Conservation (phyloP, 2,797 vertebrate species). For the Vespertilio murinus region DNA sequence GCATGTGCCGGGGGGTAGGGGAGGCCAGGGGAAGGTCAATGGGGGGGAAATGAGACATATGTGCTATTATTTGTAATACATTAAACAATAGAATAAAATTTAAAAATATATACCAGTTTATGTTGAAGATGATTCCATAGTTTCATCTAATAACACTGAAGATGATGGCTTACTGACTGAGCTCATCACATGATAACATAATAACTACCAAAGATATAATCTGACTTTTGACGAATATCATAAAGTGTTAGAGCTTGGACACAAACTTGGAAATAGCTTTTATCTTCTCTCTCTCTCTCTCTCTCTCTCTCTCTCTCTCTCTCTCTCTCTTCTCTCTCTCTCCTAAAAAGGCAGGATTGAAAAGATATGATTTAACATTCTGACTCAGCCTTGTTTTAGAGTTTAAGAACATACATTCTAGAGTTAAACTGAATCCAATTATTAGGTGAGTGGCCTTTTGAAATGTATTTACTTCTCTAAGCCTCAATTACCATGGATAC, state of each 20-base stretch:
- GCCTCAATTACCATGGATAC: slow-evolving; percentile 5
- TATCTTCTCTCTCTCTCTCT: neutral
- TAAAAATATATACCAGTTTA: neutral
- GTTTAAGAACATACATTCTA: slow-evolving; percentile 14
- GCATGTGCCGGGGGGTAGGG: too few species aligned
- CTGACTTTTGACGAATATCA: neutral
- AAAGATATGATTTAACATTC: slow-evolving; percentile 39
- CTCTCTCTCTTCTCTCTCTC: neutral
- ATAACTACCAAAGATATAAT: slow-evolving; percentile 2
- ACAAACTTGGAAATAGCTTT: slow-evolving; percentile 57
- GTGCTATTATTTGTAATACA: too few species aligned
- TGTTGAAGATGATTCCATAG: neutral
- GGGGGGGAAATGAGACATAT: too few species aligned
- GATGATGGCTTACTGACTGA: slow-evolving; percentile 24
- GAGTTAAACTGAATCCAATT: slow-evolving; percentile 18
- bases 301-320: neutral
- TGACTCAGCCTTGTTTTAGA: neutral
- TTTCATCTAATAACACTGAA: slow-evolving; percentile 22
- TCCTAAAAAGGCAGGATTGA: slow-evolving; percentile 27
- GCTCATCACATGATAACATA: neutral
- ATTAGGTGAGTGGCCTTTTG: neutral
- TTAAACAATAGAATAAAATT: too few species aligned
- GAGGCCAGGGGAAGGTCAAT: too few species aligned
- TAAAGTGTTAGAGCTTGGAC: slow-evolving; percentile 32
- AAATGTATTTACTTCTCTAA: slow-evolving; percentile 40